Base-by-base conservation (phyloP, 2,888 invertebrate genomes). In the Lasioglossum marginatum region DNA sequence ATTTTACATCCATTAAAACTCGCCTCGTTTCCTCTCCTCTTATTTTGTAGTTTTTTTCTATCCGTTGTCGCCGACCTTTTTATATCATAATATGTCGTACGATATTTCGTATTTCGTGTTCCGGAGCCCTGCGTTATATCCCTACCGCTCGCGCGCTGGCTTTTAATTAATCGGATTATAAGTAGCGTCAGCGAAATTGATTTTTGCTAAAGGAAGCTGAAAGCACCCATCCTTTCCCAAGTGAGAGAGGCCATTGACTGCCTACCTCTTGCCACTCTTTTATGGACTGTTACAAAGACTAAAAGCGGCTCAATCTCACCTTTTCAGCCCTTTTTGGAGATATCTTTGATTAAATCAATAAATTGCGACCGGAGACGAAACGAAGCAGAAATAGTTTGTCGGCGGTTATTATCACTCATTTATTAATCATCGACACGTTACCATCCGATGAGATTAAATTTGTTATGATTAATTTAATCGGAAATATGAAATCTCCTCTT, bases 81-180 rank as follows among this genome's bases (percentile, higher is more conserved):
- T 81, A 40, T 77, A 52, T 45, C 31, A 57, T 83, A 77, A 83
- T 77, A 72, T 43, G 57, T 68, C 72, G 70, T 43, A 63, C 45
- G 63, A 80, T 82, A 76, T 77, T 82, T 80, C 70, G 79, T 70
- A 80, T 71, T 82, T 74, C 60, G 14, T 34, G 63, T 72, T 76
- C 34, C 63, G 52, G 73, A 2, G 37, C 23, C 23, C 27, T 14
- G n/a, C 76, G 68, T 75, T 63, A 75, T 63, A 60, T 45, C 23
- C 48, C 75, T 34, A n/a, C 40, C n/a, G 43, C 63, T 37, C 57
- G 63, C 27, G 16, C 74, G 37, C 78, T 37, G 52, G 79, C 74
- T 83, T 88, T 85, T 88, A 88, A 89, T 88, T 89, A 89, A 89
- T 89, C 87, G 83, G 85, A 89, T 89, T 89, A 87, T 78, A 82